A percentile compares a stretch with the other conserved stretches of the same genome.
Evolutionary conservation across 2,113 vertebrate genomes (phyloP).

Genomic region (Seriola dumerili): DNA sequence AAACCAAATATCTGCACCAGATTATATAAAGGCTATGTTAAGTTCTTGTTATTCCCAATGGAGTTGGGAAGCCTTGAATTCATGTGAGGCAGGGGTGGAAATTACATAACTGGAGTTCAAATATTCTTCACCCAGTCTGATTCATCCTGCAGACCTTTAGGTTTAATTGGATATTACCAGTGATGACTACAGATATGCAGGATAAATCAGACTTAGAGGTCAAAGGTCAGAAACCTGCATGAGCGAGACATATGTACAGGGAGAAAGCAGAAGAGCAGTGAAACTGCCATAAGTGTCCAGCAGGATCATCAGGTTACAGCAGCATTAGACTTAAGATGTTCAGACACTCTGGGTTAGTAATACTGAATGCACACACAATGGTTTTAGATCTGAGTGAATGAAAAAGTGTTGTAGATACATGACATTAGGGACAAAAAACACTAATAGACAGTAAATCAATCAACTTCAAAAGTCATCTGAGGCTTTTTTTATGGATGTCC

Average conservation of each 20-base stretch:
- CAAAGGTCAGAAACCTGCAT: conserved; percentile 76
- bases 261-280: conserved; percentile 44
- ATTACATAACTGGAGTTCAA: conserved; percentile 73
- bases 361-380: conserved; percentile 2
- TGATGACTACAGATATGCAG: conserved; percentile 67
- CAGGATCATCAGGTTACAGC: conserved; percentile 32
- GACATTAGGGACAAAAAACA: conserved; percentile 11
- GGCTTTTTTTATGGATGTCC: conserved; percentile 70
- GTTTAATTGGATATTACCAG: conserved; percentile 79
- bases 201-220: conserved; percentile 72
- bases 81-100: conserved; percentile 72
- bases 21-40: not conserved
- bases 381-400: not conserved
- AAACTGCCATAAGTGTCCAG: conserved; percentile 35
- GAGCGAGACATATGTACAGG: conserved; percentile 73
- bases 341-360: not conserved
- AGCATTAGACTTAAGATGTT: not conserved
- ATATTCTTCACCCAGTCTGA: conserved; percentile 52
- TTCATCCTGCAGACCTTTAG: conserved; percentile 75
- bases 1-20: not conserved
- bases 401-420: conserved; percentile 8
- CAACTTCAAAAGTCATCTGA: conserved; percentile 67
- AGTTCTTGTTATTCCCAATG: conserved; percentile 35
- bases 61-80: conserved; percentile 43
- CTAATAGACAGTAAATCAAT: conserved; percentile 81